These are phyloP conservation scores for Drosophila rufa DNA, from an alignment of 1,140 invertebrate species.

Conservation along the genomic window DNA sequence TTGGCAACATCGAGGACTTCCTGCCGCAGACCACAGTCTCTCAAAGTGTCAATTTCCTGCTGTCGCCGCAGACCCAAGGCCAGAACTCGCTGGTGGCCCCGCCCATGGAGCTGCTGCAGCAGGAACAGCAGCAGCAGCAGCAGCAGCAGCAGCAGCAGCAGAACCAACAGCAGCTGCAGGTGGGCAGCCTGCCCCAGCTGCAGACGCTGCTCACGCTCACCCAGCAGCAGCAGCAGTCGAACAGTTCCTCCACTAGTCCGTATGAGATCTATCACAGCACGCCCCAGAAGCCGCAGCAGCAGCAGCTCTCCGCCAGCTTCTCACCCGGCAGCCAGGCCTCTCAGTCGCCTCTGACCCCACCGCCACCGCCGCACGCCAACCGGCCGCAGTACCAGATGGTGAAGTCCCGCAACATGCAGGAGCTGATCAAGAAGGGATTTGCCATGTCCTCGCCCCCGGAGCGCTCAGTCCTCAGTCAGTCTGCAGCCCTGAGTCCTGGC, in stretches of 20 bases:
- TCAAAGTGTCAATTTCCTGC: slow-evolving; percentile 85
- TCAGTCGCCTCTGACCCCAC: slow-evolving; percentile 73
- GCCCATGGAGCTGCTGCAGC: slow-evolving; percentile 84
- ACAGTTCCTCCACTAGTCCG: slow-evolving; percentile 78
- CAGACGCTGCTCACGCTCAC: slow-evolving; percentile 54
- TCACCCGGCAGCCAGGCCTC: slow-evolving; percentile 86
- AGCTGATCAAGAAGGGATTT: slow-evolving; percentile 87
- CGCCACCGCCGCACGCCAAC: slow-evolving; percentile 86
- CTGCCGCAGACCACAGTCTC: slow-evolving; percentile 86
- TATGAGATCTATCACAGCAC: slow-evolving; percentile 85
- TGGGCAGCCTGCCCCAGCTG: slow-evolving; percentile 51
- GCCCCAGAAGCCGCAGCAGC: slow-evolving; percentile 77
- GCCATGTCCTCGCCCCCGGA: slow-evolving; percentile 85
- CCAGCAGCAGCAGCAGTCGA: slow-evolving; percentile 68
- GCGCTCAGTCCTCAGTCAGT: slow-evolving; percentile 86
- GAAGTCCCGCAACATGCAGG: slow-evolving; percentile 83
- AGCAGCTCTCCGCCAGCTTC: slow-evolving; percentile 78
- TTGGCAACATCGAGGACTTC: slow-evolving; percentile 93
- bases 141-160: slow-evolving; percentile 60
- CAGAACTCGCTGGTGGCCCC: slow-evolving; percentile 80
- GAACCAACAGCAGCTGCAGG: slow-evolving; percentile 67
- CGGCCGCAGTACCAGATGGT: slow-evolving; percentile 87
- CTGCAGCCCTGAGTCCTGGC: slow-evolving; percentile 85
- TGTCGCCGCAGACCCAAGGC: slow-evolving; percentile 65
- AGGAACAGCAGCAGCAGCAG: slow-evolving; percentile 73